Base-by-base conservation (phyloP, 1,140 invertebrate species). In the Drosophila kikkawai region DNA sequence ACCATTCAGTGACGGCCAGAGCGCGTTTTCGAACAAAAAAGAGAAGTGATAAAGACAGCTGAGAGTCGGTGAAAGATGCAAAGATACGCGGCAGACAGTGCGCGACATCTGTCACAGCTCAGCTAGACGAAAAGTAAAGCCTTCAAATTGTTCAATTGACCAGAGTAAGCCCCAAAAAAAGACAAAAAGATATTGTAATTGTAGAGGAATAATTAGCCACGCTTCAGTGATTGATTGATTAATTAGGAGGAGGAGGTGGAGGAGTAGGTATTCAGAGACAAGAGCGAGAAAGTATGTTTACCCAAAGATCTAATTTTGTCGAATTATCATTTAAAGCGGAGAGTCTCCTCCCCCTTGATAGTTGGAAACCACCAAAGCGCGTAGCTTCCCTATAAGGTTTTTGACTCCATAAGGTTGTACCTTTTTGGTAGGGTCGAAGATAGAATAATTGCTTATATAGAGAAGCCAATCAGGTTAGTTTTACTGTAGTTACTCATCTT, bases 91-190 rank as follows among this genome's bases (percentile, higher is more conserved):
- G 17, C 34, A 34, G 51, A 55, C 55, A 53, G 32, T 45, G 39
- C 59, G 32, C 51, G 56, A 60, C 29, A 66, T 61, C 58, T 65
- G 73, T 42, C 50, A 26, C 13, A 56, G 36, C 13, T 22, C 53
- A 26, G 53, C 53, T 15, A n/a, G 17, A 19, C 17, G 4, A 48
- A 6, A 58, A 37, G 39, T 1, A 53, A 71, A 64, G 68, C 67
- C 61, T 82, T 75, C 57, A 29, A 67, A 69, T 64, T 85, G 82
- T 82, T 69, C 58, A 82, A 79, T 75, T 83, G 80, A 60, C 64
- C 48, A 13, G 15, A 36, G 59, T 63, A 71, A 75, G 19, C 51
- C 42, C 63, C 9, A 41, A 67, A 29, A 67, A 29, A 48, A 56
- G 9, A 56, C 50, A 58, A 75, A 26, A 32, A 8, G 13, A 17